Base-by-base conservation (phyloP, 2,113 vertebrate species). In the Dipodomys ordii region DNA sequence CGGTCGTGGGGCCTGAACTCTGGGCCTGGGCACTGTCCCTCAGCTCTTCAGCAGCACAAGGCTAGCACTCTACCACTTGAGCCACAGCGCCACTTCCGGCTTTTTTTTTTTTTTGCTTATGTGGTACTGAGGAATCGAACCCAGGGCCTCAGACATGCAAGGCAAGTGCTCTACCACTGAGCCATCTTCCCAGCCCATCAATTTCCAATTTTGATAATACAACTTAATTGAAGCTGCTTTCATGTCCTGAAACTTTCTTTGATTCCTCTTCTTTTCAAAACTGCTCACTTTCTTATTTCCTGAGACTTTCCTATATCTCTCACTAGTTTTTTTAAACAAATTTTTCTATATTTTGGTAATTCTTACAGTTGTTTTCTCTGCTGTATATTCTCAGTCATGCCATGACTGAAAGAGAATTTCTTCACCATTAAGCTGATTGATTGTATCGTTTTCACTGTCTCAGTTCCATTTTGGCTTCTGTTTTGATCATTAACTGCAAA, bases 401-500 rank as follows among this genome's bases (percentile, higher is more conserved):
- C 46, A 11, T 62, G 9, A 71, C 49, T 72, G 25, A 57, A 57
- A 57, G 53, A 80, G 62, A 72, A 77, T 80, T 88, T 13, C 44
- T 57, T 87, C 16, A 69, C 25, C 35, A 28, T 20, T n/a, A 49
- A 72, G 20, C 73, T 57, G 46, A n/a, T 30, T 39, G 57, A 82
- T 62, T 82, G 18, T 39, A 28, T 92, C n/a, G 39, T n/a, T 30
- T 78, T 77, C 90, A 18, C 39, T n/a, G 3, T 93, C 15, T 78
- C 20, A 25, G 18, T 83, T 96, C 28, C 8, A 13, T 86, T 87
- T 82, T 30, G 39, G 71, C 67, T 22, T 93, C 13, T 62, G 25
- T 65, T 87, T 85, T 87, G 82, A 35, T 74, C 19, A 80, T 76
- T 91, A 83, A 76, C n/a, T 83, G 30, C 3, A 53, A 46, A 62